Evolutionary conservation across 2,797 vertebrate genomes (phyloP), one percentile per base, ranked within the genome.

Genomic region (Loris lydekkerianus): DNA sequence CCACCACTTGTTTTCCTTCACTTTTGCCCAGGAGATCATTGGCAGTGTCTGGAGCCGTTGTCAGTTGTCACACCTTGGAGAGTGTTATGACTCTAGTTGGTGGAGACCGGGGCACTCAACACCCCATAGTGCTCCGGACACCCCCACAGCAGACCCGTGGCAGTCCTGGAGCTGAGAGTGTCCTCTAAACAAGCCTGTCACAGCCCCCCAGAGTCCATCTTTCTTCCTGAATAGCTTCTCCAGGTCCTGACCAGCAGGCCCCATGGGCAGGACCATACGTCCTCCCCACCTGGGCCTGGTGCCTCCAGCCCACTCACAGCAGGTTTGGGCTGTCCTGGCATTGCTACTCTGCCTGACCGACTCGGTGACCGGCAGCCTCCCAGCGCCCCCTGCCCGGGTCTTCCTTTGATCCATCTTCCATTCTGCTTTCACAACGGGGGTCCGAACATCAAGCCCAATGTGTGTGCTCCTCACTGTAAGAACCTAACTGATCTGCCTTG

Each of bases 181-280:
- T 67, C 15, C 31, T n/a, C 65, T 18, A 34, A 67, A n/a, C 18
- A 67, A 67, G n/a, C 65, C 61, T n/a, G 15, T 7, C n/a, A 31
- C 31, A 67, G 65, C 7, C 63, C 63, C 63, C 3, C 17, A 18
- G 15, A 31, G n/a, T 37, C 27, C 1, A 3, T 49, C 37, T 5
- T 18, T 34, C 31, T 21, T 76, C 49, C 40, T 13, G 49, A 63
- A 11, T 3, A 31, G 37, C 37, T 9, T 31, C 10, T 53, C 56
- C 18, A 0, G 2, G 56, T 67, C 15, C 37, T 4, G n/a, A 31
- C 73, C 25, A 11, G 31, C 4, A 3, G 8, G 3, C 37, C 37
- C 17, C 7, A 8, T 5, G 0, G 34, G 60, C 10, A 63, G 77
- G 65, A 34, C 43, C 0, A 31, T 23, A 17, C 1, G 0, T n/a